Conservation (phyloP, 2,888 invertebrate genomes). For the Nemotelus nigrinus region DNA sequence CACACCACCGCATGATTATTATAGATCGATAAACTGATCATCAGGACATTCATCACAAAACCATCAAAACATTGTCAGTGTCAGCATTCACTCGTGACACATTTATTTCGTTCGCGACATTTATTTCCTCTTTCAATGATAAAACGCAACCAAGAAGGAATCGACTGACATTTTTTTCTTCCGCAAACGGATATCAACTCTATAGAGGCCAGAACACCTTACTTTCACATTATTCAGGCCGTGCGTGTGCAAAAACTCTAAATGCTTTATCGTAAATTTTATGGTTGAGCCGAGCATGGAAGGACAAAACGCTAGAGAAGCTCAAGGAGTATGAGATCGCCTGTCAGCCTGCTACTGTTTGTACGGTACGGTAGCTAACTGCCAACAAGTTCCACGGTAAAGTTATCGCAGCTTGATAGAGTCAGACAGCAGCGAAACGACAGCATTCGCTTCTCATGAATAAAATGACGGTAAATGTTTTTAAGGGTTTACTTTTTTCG, state of each 20-base stretch:
- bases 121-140: not conserved
- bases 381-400: no score
- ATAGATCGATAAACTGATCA: constrained; percentile 36
- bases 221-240: not conserved
- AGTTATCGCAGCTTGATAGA: constrained; percentile 17
- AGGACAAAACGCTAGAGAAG: not conserved
- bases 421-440: not conserved
- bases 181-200: no score
- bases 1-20: constrained; percentile 10
- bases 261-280: constrained; percentile 37
- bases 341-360: no score
- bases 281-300: not conserved
- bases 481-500: constrained; percentile 21
- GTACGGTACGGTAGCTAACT: no score
- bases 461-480: constrained; percentile 46
- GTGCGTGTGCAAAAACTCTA: constrained; percentile 14
- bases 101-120: constrained; percentile 34
- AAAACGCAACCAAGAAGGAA: not conserved
- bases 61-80: constrained; percentile 51
- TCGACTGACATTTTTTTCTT: no score
- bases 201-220: not conserved
- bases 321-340: not conserved
- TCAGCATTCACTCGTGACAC: constrained; percentile 41
- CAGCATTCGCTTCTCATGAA: constrained; percentile 43
- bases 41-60: constrained; percentile 51